phyloP scores from a whole-genome alignment of 2,797 vertebrate genomes.

The Borostomias antarcticus region DNA sequence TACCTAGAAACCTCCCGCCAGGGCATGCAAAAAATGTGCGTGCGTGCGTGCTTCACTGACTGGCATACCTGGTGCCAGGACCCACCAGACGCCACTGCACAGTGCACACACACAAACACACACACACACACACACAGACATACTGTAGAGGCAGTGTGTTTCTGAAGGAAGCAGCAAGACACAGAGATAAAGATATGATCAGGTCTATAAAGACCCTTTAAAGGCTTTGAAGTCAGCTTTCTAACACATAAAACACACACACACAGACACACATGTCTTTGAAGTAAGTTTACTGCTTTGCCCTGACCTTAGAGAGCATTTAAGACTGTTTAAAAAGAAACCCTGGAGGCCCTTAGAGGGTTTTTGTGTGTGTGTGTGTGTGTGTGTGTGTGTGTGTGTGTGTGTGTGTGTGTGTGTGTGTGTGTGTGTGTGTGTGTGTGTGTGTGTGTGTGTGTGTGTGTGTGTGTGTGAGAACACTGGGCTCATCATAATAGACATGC shows the following conservation, averaged over 20 bases:
- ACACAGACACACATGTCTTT: too few relatives aligned
- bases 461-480: neutral
- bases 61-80: too few relatives aligned
- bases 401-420: conserved; percentile 30
- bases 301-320: conserved; percentile 1
- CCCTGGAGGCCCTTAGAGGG: conserved; percentile 49
- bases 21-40: too few relatives aligned
- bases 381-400: conserved; percentile 28
- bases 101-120: too few relatives aligned
- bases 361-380: conserved; percentile 13
- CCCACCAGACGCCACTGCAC: too few relatives aligned
- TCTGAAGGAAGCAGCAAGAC: neutral
- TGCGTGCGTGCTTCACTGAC: too few relatives aligned
- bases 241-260: too few relatives aligned
- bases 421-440: conserved; percentile 16
- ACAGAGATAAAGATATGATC: too few relatives aligned
- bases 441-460: neutral
- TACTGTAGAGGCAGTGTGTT: neutral
- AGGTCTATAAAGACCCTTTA: neutral
- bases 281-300: neutral
- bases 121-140: neutral
- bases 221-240: too few relatives aligned
- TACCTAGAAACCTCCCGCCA: too few relatives aligned
- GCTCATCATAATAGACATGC: too few relatives aligned
- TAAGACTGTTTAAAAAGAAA: conserved; percentile 1